Conservation (phyloP, 2,797 vertebrate species). For the Danio kyathit region DNA sequence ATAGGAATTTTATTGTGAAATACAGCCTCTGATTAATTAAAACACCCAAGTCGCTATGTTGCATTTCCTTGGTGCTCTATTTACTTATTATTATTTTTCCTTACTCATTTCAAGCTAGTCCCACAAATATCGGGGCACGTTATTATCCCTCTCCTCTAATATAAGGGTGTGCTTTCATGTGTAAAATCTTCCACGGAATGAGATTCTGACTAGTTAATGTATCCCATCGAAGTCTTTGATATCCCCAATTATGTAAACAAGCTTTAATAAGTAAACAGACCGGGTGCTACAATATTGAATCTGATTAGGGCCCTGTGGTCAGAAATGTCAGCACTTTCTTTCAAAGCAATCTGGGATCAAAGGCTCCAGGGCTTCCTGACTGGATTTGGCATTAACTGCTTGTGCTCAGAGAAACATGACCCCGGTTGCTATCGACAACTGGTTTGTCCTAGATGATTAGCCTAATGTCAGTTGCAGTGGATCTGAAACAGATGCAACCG, state of each 20-base stretch:
- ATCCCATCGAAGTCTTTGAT: slow-evolving; percentile 66
- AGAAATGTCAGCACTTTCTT: slow-evolving; percentile 65
- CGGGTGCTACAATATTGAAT: slow-evolving; percentile 54
- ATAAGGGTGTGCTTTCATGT: slow-evolving; percentile 65
- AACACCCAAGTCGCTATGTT: slow-evolving; percentile 10
- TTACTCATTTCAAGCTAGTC: slow-evolving; percentile 10
- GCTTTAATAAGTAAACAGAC: slow-evolving; percentile 70
- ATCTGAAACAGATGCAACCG: slow-evolving; percentile 21
- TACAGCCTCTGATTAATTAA: not conserved
- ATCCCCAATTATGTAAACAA: slow-evolving; percentile 69
- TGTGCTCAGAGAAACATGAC: slow-evolving; percentile 41
- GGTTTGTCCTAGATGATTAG: slow-evolving; percentile 47
- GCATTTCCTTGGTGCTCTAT: slow-evolving; percentile 11
- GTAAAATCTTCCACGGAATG: slow-evolving; percentile 64
- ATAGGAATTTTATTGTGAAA: not conserved
- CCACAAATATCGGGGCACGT: slow-evolving; percentile 30
- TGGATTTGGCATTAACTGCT: slow-evolving; percentile 52
- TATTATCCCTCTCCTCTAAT: slow-evolving; percentile 52
- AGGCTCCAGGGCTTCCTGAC: slow-evolving; percentile 45
- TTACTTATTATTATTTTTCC: not conserved
- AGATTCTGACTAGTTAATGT: slow-evolving; percentile 60
- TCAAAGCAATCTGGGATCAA: slow-evolving; percentile 63
- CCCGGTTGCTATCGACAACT: slow-evolving; percentile 40
- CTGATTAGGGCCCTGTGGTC: slow-evolving; percentile 62
- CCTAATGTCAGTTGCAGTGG: slow-evolving; percentile 30